Evolutionary conservation across 2,113 vertebrate species (phyloP), one percentile per base, ranked within the genome.

Genomic region (Vombatus ursinus): DNA sequence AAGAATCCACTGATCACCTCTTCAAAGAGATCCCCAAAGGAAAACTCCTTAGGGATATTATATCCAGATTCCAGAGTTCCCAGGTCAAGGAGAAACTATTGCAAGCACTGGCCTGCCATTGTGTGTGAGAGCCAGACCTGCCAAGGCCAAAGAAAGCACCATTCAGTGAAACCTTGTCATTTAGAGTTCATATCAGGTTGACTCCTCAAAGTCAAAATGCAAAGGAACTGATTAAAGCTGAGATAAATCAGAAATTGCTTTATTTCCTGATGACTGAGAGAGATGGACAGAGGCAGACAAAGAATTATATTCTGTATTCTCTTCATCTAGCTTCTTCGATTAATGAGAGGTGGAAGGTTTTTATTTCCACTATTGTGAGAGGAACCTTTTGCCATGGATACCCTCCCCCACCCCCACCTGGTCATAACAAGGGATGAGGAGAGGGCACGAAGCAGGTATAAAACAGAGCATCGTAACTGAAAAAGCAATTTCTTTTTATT

Each of bases 191-290:
- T 52, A 95, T 97, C 94, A 90, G 95, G 61, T 44, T 98, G 97
- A 98, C 97, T 98, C 95, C 96, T 97, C 53, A 97, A 98, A 98
- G 97, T 97, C 98, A 98, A 84, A 95, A 97, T 24, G 96, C 92
- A 98, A 97, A 96, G 93, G 93, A 96, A 90, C 95, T 96, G 97
- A 98, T 98, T 96, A 98, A 89, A 98, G 97, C 96, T 97, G n/a
- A 57, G 93, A 94, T 97, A 94, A 98, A 57, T 52, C 93, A n/a
- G 47, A 95, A 98, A 77, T 53, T 97, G 90, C 26, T 92, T 0
- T 0, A 96, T 95, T 94, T 95, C 89, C 61, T 95, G 97, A 90
- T 68, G 52, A 90, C 44, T 90, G 94, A 97, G 92, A 93, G 95
- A 0, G 77, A 93, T 77, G 95, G 96, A 47, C 0, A 0, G 92